Percentiles rank a stretch among this genome's conserved stretches.
These are phyloP conservation scores for Cancer borealis DNA, from an alignment of 2,888 invertebrate genomes.

Conservation along the genomic window DNA sequence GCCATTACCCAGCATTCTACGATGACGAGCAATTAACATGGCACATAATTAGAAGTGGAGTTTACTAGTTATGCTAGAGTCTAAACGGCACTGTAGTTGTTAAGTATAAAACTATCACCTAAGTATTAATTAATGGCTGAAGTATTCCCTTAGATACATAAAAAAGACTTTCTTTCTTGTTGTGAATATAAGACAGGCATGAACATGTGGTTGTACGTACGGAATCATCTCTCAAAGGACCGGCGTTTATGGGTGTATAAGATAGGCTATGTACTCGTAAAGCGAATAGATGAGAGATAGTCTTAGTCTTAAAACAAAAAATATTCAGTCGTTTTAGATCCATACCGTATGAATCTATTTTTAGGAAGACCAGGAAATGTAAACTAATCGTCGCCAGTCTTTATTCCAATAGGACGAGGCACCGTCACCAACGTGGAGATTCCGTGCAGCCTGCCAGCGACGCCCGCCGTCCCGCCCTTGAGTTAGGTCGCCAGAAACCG, in stretches of 20 bases:
- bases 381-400: constrained; percentile 32
- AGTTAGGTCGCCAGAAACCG: constrained; percentile 45
- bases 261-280: not conserved
- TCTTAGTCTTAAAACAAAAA: not conserved
- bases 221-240: too few relatives aligned
- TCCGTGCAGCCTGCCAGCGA: not conserved
- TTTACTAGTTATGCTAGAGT: not conserved
- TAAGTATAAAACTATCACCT: not conserved
- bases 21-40: not conserved
- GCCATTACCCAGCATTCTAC: not conserved
- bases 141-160: not conserved
- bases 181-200: too few relatives aligned
- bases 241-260: too few relatives aligned
- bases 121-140: not conserved
- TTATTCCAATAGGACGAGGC: constrained; percentile 26
- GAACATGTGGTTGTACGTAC: too few relatives aligned
- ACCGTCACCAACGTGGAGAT: not conserved
- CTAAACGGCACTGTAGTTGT: not conserved
- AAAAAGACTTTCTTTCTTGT: too few relatives aligned
- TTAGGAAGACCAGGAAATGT: not conserved
- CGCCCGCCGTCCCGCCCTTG: constrained; percentile 3
- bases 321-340: not conserved
- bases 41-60: not conserved
- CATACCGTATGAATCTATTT: not conserved
- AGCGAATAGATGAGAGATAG: not conserved